phyloP scores from a whole-genome alignment of 1,140 invertebrate genomes.

The Heliconius eleuchia region DNA sequence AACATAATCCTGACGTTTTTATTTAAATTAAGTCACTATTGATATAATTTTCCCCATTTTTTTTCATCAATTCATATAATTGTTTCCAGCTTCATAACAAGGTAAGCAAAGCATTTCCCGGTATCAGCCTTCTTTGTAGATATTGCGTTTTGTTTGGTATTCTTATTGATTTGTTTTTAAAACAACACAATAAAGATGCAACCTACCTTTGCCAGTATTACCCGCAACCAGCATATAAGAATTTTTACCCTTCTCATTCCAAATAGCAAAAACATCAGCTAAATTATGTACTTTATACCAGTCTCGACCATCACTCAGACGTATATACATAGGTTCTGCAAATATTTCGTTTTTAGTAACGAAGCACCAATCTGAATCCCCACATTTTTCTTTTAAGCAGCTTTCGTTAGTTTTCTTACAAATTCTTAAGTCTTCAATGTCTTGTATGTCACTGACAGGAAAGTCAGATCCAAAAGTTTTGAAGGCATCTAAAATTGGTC shows the following conservation, averaged over 20 bases:
- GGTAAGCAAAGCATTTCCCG: too few species aligned
- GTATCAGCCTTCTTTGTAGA: too few species aligned
- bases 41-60: too few species aligned
- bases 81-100: too few species aligned
- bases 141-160: too few species aligned
- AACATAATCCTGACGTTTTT: too few species aligned
- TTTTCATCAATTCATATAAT: too few species aligned
- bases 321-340: conserved; percentile 50
- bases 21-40: too few species aligned
- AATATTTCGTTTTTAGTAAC: conserved; percentile 46
- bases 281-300: conserved; percentile 57
- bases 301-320: conserved; percentile 51
- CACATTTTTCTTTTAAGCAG: conserved; percentile 50
- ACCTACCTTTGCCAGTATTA: conserved; percentile 77
- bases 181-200: background rate
- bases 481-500: conserved; percentile 89
- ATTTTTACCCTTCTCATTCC: conserved; percentile 37
- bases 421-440: conserved; percentile 61
- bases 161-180: background rate
- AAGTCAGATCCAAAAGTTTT: conserved; percentile 83
- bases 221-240: conserved; percentile 81
- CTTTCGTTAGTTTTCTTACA: conserved; percentile 58
- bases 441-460: conserved; percentile 38
- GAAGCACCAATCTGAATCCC: conserved; percentile 60
- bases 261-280: conserved; percentile 51